These are phyloP conservation scores for Lepilemur ruficaudatus DNA, from an alignment of 2,797 vertebrate genomes.

Conservation along the genomic window DNA sequence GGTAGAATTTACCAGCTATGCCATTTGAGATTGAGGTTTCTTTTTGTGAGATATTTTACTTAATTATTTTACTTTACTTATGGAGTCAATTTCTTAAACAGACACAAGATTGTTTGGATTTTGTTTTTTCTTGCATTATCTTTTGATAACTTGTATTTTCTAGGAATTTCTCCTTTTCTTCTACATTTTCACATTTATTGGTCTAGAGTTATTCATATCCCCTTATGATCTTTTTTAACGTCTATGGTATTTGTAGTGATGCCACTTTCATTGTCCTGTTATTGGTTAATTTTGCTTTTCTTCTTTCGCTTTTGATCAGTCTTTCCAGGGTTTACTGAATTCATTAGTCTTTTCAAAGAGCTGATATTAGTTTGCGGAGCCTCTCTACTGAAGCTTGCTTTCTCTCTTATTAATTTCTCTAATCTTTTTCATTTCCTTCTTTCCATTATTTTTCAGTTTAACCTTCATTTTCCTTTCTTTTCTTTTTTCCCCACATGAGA, in stretches of 20 bases:
- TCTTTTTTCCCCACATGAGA: background rate
- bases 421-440: background rate
- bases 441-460: background rate
- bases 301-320: background rate
- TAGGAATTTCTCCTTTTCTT: background rate
- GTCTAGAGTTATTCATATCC: background rate
- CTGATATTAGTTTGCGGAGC: background rate
- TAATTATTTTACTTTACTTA: background rate
- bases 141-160: background rate
- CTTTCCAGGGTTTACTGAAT: background rate
- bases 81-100: background rate
- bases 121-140: background rate
- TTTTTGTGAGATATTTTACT: background rate
- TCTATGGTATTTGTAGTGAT: background rate
- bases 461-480: background rate
- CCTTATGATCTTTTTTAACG: background rate
- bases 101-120: background rate
- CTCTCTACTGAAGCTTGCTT: background rate
- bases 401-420: background rate
- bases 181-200: background rate
- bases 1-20: background rate
- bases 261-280: background rate
- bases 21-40: background rate
- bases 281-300: background rate
- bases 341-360: background rate